Base-by-base conservation (phyloP, 1,140 invertebrate genomes). In the Pseudoatta argentina region DNA sequence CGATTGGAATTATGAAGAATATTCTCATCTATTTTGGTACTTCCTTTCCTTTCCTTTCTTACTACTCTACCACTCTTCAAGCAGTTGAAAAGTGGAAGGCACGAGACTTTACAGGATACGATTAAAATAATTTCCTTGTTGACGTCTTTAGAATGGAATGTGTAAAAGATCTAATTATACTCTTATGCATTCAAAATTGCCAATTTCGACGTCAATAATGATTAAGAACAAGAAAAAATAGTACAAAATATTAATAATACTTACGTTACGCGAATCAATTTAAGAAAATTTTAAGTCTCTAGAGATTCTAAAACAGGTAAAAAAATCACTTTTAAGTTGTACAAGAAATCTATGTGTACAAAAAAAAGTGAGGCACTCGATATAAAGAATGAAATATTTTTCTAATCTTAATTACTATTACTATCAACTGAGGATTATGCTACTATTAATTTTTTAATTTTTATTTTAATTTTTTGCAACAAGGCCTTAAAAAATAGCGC, bases 1-100 rank as follows among this genome's bases (percentile, higher is more conserved):
- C 66, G 39, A 69, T 69, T n/a, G n/a, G n/a, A 69, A 48, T 69
- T 69, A 69, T 69, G 66, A 69, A 69, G 66, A 69, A 69, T 69
- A 69, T 69, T 69, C 66, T 69, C 66, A 12, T 69, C 66, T 69
- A 69, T 69, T 69, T 69, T 21, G 66, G 66, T 69, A 69, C 66
- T 69, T 69, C 66, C 66, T 69, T 69, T 69, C 63, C 63, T 64
- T 64, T 64, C 39, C 39, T 69, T 69, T 69, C 39, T 69, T 69
- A 69, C 34, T 39, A 67, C 34, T 69, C 39, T 12, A 8, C 30
- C 34, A n/a, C 39, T 69, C 66, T 69, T 48, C 39, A 5, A 12
- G 39, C 39, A 69, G 39, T 69, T 69, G 66, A 48, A 69, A 69
- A 69, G 66, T 69, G 39, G 34, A 69, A 44, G 30, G 4, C 18